Base-by-base conservation (phyloP, 2,888 invertebrate genomes). In the Mactromeris polynyma region DNA sequence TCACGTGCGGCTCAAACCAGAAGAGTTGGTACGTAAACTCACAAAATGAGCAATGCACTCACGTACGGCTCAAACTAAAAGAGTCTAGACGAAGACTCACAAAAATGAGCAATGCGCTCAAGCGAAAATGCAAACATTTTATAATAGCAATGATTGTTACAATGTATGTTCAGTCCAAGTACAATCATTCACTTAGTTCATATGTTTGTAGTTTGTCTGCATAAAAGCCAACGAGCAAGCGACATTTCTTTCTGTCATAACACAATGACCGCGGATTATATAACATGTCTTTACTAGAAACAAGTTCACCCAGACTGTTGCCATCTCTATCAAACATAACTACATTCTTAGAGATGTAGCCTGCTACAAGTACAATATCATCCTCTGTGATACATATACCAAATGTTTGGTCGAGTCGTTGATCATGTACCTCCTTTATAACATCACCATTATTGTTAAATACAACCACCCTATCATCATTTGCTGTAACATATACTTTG, bases 271-370 rank as follows among this genome's bases (percentile, higher is more conserved):
- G 0, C 6, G 81, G 81, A 14, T 81, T 31, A 2, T 0, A 1
- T 21, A 81, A 33, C 21, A 54, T 58, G 58, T 4, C 54, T n/a
- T 33, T n/a, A 36, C 21, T 38, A 7, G 81, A 11, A 21, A 33
- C 2, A 9, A 81, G n/a, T 51, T 81, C 81, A 36, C 81, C 58
- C 9, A 58, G 31, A 58, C 54, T 36, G 26, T 54, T 33, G n/a
- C 81, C 81, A 36, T 38, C 38, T 21, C 36, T 54, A 38, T 58
- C 58, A 54, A 81, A 81, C 58, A 81, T 81, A 36, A 81, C 46
- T 7, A 81, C 46, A 58, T 81, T 81, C 11, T 9, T 19, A 21
- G 54, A 54, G 0, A n/a, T 1, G 17, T 3, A 81, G 6, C 81
- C 81, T 33, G 36, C 19, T 1, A 81, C 21, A 19, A 81, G n/a